Conservation (phyloP, 2,797 vertebrate genomes). For the Varecia variegata region DNA sequence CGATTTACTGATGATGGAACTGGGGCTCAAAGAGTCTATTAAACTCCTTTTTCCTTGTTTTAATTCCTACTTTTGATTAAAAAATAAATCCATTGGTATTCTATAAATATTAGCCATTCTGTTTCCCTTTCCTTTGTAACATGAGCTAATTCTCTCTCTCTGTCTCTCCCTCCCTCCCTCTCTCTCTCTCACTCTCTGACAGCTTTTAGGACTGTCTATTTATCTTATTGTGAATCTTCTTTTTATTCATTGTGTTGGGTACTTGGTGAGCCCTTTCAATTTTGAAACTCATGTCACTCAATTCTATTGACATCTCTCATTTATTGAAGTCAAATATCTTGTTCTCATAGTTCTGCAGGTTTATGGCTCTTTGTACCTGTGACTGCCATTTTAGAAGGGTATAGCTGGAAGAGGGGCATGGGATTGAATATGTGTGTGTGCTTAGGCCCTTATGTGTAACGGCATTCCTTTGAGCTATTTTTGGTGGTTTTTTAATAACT, state of each 20-base stretch:
- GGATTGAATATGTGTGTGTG: not conserved
- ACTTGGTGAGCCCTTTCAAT: not conserved
- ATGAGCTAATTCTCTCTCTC: not conserved
- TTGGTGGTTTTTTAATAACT: not conserved
- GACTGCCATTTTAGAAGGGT: too few species aligned
- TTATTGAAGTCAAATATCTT: not conserved
- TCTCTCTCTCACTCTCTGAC: not conserved
- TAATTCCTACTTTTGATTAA: not conserved
- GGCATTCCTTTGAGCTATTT: not conserved
- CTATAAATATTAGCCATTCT: not conserved
- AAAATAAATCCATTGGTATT: not conserved
- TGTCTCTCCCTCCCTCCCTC: not conserved
- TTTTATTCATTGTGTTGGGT: not conserved
- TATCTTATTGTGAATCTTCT: not conserved
- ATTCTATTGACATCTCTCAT: not conserved
- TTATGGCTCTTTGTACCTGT: not conserved
- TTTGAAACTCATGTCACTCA: not conserved
- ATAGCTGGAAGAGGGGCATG: not conserved
- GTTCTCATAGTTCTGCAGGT: not conserved
- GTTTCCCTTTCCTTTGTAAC: not conserved
- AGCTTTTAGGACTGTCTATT: not conserved
- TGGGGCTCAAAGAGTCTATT: not conserved
- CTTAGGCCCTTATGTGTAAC: not conserved
- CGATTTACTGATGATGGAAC: not conserved
- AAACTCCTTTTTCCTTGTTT: not conserved